Evolutionary conservation across 2,888 invertebrate genomes (phyloP).

Genomic region (Synergus umbraculus): DNA sequence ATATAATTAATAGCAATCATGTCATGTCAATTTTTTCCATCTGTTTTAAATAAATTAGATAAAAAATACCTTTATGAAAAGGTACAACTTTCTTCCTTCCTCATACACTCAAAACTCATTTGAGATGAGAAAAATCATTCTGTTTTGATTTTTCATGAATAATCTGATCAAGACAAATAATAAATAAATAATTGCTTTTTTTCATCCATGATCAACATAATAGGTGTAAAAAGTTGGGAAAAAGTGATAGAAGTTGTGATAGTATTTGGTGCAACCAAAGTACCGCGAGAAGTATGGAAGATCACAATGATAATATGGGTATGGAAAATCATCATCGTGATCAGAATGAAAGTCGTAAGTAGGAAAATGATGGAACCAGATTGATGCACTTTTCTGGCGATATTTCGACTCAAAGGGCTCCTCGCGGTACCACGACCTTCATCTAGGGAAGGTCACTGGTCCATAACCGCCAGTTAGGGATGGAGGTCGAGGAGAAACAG

Average conservation of each 20-base stretch:
- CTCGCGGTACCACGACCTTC: constrained; percentile 65
- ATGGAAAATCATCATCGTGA: constrained; percentile 37
- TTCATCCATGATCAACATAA: constrained; percentile 55
- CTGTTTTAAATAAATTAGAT: too few relatives aligned
- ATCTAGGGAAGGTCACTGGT: constrained; percentile 50
- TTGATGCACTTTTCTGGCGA: constrained; percentile 12
- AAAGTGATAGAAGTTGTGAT: constrained; percentile 29
- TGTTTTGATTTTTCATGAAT: background rate
- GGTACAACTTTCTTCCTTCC: background rate
- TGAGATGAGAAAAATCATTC: background rate
- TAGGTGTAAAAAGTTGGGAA: constrained; percentile 49
- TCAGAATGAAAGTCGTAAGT: constrained; percentile 8
- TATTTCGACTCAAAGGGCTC: constrained; percentile 44
- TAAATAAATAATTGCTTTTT: background rate
- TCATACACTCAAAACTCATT: background rate
- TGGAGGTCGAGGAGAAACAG: background rate
- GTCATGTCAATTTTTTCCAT: too few relatives aligned
- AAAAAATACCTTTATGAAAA: too few relatives aligned
- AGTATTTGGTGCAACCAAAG: constrained; percentile 40
- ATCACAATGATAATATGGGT: constrained; percentile 27
- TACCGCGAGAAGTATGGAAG: constrained; percentile 56
- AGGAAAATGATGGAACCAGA: constrained; percentile 26
- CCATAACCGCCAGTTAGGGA: background rate
- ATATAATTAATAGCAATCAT: too few relatives aligned
- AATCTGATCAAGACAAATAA: background rate